Conservation (phyloP, 2,888 invertebrate species). For the Eupeodes luniger region DNA sequence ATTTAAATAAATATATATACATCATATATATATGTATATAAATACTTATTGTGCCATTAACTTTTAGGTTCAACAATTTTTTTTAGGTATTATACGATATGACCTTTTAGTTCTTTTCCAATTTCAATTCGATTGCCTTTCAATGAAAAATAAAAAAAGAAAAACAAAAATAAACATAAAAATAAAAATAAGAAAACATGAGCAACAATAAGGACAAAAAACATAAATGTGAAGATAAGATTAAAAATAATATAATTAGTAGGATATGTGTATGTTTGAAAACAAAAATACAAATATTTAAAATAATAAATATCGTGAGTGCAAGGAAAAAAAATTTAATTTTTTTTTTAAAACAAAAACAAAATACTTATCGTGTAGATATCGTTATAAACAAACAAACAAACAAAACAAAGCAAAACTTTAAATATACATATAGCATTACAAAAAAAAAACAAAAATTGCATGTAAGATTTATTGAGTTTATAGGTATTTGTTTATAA, state of each 20-base stretch:
- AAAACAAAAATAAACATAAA: conserved; percentile 9
- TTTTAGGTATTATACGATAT: background rate
- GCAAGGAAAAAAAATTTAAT: conserved; percentile 35
- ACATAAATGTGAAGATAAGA: conserved; percentile 39
- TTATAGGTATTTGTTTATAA: conserved; percentile 60
- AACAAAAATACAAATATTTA: conserved; percentile 42
- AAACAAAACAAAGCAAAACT: conserved; percentile 16
- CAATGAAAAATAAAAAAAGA: conserved; percentile 15
- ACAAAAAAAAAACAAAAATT: conserved; percentile 44
- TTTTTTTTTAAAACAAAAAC: conserved; percentile 31
- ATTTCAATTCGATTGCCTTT: conserved; percentile 75
- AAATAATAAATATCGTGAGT: conserved; percentile 45
- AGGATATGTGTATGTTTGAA: conserved; percentile 55
- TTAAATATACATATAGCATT: conserved; percentile 42
- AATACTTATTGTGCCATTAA: conserved; percentile 67
- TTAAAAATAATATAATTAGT: conserved; percentile 57
- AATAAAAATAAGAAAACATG: conserved; percentile 47
- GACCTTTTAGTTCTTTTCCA: conserved; percentile 59
- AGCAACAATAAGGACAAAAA: conserved; percentile 73
- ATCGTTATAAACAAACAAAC: conserved; percentile 56
- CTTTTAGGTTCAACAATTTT: conserved; percentile 17
- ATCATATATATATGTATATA: conserved; percentile 30
- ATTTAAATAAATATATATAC: conserved; percentile 44
- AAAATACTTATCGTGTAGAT: conserved; percentile 56
- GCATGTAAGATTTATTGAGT: conserved; percentile 67